Conservation (phyloP, 2,797 vertebrate genomes). For the Cheirogaleus major region DNA sequence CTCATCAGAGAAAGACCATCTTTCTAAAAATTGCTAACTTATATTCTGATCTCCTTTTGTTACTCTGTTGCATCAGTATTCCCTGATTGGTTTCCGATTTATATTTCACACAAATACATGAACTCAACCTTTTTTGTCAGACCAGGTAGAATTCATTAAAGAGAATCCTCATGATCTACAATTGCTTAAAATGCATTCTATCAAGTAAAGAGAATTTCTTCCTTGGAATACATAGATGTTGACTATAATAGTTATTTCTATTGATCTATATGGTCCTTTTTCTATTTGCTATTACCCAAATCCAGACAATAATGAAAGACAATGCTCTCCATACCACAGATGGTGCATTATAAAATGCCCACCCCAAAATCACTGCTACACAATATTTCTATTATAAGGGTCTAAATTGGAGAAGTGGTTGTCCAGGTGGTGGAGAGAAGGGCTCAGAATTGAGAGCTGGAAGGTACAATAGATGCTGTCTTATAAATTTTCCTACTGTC, state of each 20-base stretch:
- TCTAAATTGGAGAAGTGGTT: neutral
- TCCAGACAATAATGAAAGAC: neutral
- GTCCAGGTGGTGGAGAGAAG: neutral
- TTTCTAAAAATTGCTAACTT: neutral
- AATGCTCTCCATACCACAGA: neutral
- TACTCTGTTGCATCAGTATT: neutral
- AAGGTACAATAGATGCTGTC: neutral
- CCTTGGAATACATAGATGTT: neutral
- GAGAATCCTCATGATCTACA: neutral
- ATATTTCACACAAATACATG: conserved; percentile 36
- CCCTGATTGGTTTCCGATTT: conserved; percentile 27
- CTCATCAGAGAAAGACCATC: neutral
- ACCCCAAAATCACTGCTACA: neutral
- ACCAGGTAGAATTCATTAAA: conserved; percentile 5
- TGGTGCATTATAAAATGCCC: neutral
- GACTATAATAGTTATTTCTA: neutral
- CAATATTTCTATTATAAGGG: neutral
- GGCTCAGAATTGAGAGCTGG: neutral
- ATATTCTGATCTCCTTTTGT: neutral
- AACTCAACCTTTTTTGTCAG: conserved; percentile 32
- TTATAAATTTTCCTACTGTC: neutral
- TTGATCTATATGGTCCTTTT: neutral
- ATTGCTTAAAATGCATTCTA: neutral
- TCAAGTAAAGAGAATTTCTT: neutral
- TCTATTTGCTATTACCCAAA: neutral